Evolutionary conservation across 2,888 invertebrate genomes (phyloP).

Genomic region (Callyntrura guangdongensis): DNA sequence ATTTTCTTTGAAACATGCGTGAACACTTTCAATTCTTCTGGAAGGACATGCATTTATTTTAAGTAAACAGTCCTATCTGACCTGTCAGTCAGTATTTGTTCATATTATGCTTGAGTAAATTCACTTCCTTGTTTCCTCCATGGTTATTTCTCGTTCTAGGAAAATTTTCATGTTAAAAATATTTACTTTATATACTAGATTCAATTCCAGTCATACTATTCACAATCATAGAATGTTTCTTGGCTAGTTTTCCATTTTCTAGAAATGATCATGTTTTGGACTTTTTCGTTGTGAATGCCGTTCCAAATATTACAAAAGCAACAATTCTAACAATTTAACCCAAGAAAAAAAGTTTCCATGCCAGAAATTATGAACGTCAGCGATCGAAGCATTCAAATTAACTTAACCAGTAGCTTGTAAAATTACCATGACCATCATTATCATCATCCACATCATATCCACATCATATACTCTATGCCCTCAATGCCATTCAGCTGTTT

Average conservation of each 20-base stretch:
- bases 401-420: not conserved
- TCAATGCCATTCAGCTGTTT: slow-evolving; percentile 61
- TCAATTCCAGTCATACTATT: too few relatives aligned
- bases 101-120: not conserved
- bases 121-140: slow-evolving; percentile 25
- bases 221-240: too few relatives aligned
- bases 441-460: too few relatives aligned
- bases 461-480: too few relatives aligned
- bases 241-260: too few relatives aligned
- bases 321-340: not conserved
- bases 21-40: not conserved
- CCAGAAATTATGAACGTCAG: not conserved
- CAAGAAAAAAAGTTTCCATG: not conserved
- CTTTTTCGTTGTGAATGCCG: not conserved
- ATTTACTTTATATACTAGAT: too few relatives aligned
- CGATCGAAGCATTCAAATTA: not conserved
- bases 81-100: not conserved
- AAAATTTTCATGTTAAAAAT: not conserved
- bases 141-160: not conserved
- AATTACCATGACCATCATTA: slow-evolving; percentile 33
- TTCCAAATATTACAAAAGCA: not conserved
- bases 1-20: slow-evolving; percentile 1
- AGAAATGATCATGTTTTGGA: not conserved
- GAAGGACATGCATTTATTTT: slow-evolving; percentile 30
- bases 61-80: not conserved